Conservation (phyloP, 2,888 invertebrate species). For the Athalia cordata region DNA sequence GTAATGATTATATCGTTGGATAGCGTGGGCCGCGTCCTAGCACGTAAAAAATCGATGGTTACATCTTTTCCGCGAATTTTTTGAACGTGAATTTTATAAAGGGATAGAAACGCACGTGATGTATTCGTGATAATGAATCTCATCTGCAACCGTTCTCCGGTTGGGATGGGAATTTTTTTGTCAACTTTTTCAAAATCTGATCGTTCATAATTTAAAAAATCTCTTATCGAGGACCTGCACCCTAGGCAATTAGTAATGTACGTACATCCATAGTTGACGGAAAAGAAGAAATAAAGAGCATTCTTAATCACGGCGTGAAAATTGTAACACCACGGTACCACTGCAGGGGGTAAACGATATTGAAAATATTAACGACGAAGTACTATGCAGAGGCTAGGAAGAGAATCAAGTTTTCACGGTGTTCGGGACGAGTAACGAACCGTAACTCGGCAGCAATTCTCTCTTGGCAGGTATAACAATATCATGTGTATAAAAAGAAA, state of each 20-base stretch:
- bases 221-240: too few species aligned
- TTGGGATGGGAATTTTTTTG: too few species aligned
- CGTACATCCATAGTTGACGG: background rate
- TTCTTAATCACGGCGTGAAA: constrained; percentile 16
- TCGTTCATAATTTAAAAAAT: constrained; percentile 4
- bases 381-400: background rate
- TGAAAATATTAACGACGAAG: background rate
- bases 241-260: background rate
- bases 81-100: constrained; percentile 2
- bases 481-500: background rate
- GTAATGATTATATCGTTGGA: too few species aligned
- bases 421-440: constrained; percentile 35
- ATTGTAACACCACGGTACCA: background rate
- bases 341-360: background rate
- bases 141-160: too few species aligned
- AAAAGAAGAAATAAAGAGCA: background rate
- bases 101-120: too few species aligned
- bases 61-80: constrained; percentile 26
- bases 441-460: constrained; percentile 2
- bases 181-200: background rate
- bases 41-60: constrained; percentile 18
- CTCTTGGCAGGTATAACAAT: too few species aligned
- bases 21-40: constrained; percentile 5
- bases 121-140: too few species aligned
- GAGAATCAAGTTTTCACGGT: constrained; percentile 36